phyloP scores from a whole-genome alignment of 2,797 vertebrate species.

The Pampus argenteus region DNA sequence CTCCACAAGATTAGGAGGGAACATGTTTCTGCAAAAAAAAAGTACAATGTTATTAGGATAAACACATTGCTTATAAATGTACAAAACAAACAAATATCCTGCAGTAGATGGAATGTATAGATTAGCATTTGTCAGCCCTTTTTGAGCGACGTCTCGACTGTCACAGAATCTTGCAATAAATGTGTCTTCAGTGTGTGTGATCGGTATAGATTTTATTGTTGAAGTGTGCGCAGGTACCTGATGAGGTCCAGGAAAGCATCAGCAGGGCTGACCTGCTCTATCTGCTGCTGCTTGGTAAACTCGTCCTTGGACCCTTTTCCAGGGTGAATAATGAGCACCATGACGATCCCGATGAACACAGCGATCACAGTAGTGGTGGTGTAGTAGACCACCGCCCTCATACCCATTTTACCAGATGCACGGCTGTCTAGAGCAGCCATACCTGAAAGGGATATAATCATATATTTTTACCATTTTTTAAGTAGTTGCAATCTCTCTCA shows the following conservation, averaged over 20 bases:
- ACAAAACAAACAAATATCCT: neutral
- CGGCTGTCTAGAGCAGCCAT: conserved; percentile 96
- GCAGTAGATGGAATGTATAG: neutral
- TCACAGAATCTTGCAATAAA: neutral
- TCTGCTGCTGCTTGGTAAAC: conserved; percentile 89
- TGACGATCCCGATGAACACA: conserved; percentile 95
- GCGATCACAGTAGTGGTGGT: conserved; percentile 96
- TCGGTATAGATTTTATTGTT: neutral
- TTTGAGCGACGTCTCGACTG: neutral
- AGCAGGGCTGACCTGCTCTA: conserved; percentile 92
- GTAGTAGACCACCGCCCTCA: conserved; percentile 96
- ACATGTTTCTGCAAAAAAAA: conserved; percentile 94
- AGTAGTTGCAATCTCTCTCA: neutral
- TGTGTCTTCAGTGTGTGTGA: neutral
- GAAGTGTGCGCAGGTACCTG: conserved; percentile 83
- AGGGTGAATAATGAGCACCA: conserved; percentile 96
- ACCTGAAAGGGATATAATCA: conserved; percentile 79
- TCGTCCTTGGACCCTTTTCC: conserved; percentile 95
- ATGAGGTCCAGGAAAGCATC: conserved; percentile 98
- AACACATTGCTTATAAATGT: neutral
- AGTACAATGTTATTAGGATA: conserved; percentile 8
- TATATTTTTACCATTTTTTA: too few relatives aligned
- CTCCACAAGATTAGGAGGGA: conserved; percentile 97
- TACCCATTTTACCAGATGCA: conserved; percentile 96
- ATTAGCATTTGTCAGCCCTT: neutral